A percentile compares a stretch with the other conserved stretches of the same genome.
Evolutionary conservation across 2,797 vertebrate species (phyloP).

Genomic region (Iguana delicatissima): DNA sequence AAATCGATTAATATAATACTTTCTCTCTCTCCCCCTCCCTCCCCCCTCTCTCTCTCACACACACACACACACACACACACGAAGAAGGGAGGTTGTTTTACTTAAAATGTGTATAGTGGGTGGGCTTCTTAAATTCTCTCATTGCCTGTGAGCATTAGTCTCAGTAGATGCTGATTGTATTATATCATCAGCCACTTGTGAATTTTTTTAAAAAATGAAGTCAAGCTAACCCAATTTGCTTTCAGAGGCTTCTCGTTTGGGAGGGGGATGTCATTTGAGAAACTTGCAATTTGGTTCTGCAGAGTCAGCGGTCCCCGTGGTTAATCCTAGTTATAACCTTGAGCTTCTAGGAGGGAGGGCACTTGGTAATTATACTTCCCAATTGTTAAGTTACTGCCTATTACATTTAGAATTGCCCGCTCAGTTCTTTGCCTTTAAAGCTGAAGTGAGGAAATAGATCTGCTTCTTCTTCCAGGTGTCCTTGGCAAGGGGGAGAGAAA

Average conservation of each 20-base stretch:
- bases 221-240: slow-evolving; percentile 21
- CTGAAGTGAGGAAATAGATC: slow-evolving; percentile 60
- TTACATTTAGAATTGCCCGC: slow-evolving; percentile 60
- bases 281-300: slow-evolving; percentile 53
- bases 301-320: slow-evolving; percentile 67
- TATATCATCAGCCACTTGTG: neutral
- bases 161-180: neutral
- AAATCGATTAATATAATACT: neutral
- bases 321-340: slow-evolving; percentile 71
- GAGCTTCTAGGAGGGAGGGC: slow-evolving; percentile 63
- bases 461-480: slow-evolving; percentile 65
- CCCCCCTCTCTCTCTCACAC: neutral
- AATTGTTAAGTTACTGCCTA: slow-evolving; percentile 67
- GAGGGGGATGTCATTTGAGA: neutral
- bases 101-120: too few relatives aligned
- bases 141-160: neutral
- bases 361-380: slow-evolving; percentile 64
- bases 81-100: too few relatives aligned
- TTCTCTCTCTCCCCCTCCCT: too few relatives aligned
- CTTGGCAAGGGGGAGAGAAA: slow-evolving; percentile 29
- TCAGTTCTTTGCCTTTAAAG: slow-evolving; percentile 68
- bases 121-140: neutral
- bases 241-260: neutral
- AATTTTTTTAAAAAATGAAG: neutral
- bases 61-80: neutral